phyloP scores from a whole-genome alignment of 64 coral and sea anemone genomes.

The Actinia equina region DNA sequence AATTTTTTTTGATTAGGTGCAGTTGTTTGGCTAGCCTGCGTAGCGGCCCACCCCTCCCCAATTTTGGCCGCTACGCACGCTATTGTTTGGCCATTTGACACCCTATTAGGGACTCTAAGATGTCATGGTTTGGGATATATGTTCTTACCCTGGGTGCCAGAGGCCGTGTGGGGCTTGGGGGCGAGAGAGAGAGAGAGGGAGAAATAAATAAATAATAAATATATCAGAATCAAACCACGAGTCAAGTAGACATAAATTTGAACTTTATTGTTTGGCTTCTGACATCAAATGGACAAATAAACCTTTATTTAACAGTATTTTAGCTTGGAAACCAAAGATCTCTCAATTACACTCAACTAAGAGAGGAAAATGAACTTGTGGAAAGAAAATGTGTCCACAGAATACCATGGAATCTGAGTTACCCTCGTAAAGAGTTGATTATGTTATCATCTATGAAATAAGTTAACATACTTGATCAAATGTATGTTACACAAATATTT shows the following conservation, averaged over 20 bases:
- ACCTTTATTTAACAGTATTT: conserved; percentile 9
- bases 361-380: neutral
- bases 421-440: neutral
- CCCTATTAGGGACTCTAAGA: no score
- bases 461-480: neutral
- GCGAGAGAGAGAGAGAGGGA: no score
- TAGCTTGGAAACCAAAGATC: neutral
- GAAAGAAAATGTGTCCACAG: neutral
- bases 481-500: neutral
- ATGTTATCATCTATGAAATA: neutral
- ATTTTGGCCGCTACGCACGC: no score
- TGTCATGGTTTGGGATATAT: no score
- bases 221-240: neutral
- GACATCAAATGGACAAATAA: conserved; percentile 23
- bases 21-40: no score
- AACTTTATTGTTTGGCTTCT: conserved; percentile 31
- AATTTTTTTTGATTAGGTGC: no score
- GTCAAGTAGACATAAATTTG: neutral
- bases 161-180: no score
- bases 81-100: no score
- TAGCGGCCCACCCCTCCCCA: no score
- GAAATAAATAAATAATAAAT: neutral
- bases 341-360: conserved; percentile 2
- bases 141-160: no score
- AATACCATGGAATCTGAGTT: neutral